Conservation (phyloP, 2,113 vertebrate genomes). For the Colistium nudipinnis region DNA sequence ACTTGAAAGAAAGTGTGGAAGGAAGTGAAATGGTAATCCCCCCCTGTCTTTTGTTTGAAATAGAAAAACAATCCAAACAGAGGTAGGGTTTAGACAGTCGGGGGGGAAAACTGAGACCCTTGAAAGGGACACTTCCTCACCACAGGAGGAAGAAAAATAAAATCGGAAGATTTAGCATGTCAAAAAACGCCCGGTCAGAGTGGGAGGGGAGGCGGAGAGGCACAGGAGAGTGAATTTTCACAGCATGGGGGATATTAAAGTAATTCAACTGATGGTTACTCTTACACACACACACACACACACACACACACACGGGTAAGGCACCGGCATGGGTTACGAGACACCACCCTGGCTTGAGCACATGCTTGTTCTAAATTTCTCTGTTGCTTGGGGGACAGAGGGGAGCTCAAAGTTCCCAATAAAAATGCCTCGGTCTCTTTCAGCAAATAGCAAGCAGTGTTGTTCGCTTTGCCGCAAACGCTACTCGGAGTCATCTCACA, state of each 20-base stretch:
- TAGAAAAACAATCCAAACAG: slow-evolving; percentile 84
- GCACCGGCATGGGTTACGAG: slow-evolving; percentile 29
- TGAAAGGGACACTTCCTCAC: slow-evolving; percentile 87
- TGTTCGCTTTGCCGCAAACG: slow-evolving; percentile 16
- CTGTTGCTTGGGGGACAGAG: slow-evolving; percentile 81
- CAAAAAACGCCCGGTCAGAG: slow-evolving; percentile 75
- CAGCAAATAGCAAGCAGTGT: slow-evolving; percentile 31
- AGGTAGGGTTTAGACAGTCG: slow-evolving; percentile 74
- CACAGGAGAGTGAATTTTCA: slow-evolving; percentile 74
- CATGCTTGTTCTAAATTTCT: slow-evolving; percentile 78
- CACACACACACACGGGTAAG: slow-evolving; percentile 22
- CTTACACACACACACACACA: slow-evolving; percentile 24
- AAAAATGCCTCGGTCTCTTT: slow-evolving; percentile 60
- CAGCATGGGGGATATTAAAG: slow-evolving; percentile 77
- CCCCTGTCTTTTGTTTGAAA: slow-evolving; percentile 83
- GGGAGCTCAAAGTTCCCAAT: slow-evolving; percentile 59
- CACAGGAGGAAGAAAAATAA: slow-evolving; percentile 85
- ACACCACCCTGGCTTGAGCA: slow-evolving; percentile 46
- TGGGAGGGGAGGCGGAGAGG: slow-evolving; percentile 44
- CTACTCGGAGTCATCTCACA: slow-evolving; percentile 8
- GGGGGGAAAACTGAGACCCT: slow-evolving; percentile 80
- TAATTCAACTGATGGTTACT: slow-evolving; percentile 76
- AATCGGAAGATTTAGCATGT: slow-evolving; percentile 87
- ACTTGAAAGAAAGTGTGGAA: slow-evolving; percentile 79
- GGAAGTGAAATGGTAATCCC: slow-evolving; percentile 80